Percentiles rank a stretch among this genome's conserved stretches.
Evolutionary conservation across 1,140 invertebrate genomes (phyloP).

Genomic region (Lucilia cuprina): DNA sequence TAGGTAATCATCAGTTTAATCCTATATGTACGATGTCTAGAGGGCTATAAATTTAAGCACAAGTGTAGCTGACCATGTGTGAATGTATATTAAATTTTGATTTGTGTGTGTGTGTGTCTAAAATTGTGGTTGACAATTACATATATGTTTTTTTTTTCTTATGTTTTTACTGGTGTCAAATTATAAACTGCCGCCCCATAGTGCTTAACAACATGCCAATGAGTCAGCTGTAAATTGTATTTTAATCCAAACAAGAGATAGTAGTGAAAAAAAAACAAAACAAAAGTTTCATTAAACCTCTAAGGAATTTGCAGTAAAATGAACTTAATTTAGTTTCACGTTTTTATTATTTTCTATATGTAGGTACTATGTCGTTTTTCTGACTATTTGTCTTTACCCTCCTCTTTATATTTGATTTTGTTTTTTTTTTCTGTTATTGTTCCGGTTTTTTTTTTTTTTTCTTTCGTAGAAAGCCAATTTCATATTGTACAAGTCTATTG

Average conservation of each 20-base stretch:
- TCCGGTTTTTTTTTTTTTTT: not conserved
- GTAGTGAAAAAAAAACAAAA: not conserved
- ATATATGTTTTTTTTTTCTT: not conserved
- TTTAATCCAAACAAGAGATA: not conserved
- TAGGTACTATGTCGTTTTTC: not conserved
- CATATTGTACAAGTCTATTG: slow-evolving; percentile 16
- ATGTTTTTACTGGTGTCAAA: not conserved
- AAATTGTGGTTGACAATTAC: slow-evolving; percentile 14
- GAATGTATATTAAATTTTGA: not conserved
- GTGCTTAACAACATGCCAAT: not conserved
- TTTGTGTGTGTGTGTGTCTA: slow-evolving; percentile 9
- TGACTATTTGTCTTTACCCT: not conserved
- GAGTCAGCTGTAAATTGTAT: slow-evolving; percentile 7
- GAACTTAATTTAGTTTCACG: slow-evolving; percentile 7
- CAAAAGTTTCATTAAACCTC: slow-evolving; percentile 8
- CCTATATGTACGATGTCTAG: not conserved
- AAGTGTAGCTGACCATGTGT: not conserved
- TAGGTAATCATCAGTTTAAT: not conserved
- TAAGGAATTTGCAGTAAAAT: slow-evolving; percentile 14
- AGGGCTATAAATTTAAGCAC: not conserved
- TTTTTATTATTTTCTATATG: not conserved
- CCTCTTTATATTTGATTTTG: not conserved
- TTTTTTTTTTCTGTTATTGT: not conserved
- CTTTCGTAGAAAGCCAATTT: not conserved
- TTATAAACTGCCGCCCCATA: not conserved